Percentiles rank a stretch among this genome's conserved stretches.
Conservation (phyloP, 2,797 vertebrate genomes). For the Myripristis jacobus region DNA sequence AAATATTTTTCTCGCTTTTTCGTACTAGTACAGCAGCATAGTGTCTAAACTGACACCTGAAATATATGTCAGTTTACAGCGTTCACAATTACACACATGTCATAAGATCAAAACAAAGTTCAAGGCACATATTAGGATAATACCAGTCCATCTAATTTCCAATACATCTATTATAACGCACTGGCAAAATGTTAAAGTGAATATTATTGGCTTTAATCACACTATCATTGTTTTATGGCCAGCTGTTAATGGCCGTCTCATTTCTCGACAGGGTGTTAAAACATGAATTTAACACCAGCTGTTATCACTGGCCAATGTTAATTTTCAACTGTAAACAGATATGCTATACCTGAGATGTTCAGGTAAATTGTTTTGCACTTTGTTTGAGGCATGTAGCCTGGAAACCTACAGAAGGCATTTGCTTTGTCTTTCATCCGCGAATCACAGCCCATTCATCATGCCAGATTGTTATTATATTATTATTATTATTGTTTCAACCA, state of each 20-base stretch:
- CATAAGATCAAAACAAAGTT: background rate
- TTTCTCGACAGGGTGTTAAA: slow-evolving; percentile 33
- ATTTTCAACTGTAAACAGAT: background rate
- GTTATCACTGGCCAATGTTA: background rate
- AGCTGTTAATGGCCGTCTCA: slow-evolving; percentile 32
- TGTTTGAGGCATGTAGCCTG: background rate
- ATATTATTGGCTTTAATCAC: slow-evolving; percentile 41
- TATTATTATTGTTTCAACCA: no score
- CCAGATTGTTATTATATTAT: no score
- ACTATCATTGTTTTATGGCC: slow-evolving; percentile 52
- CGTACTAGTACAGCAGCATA: no score
- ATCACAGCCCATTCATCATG: no score
- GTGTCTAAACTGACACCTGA: no score
- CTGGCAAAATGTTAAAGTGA: slow-evolving; percentile 16
- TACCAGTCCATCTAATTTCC: background rate
- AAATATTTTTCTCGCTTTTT: no score
- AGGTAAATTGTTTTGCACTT: background rate
- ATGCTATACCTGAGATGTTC: background rate
- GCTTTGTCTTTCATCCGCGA: background rate
- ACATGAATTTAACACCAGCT: slow-evolving; percentile 24
- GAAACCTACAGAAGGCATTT: background rate
- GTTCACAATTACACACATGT: no score
- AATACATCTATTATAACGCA: background rate
- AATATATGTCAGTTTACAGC: no score
- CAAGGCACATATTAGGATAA: background rate